Evolutionary conservation across 2,888 invertebrate species (phyloP).

Genomic region (Mythimna pallens): DNA sequence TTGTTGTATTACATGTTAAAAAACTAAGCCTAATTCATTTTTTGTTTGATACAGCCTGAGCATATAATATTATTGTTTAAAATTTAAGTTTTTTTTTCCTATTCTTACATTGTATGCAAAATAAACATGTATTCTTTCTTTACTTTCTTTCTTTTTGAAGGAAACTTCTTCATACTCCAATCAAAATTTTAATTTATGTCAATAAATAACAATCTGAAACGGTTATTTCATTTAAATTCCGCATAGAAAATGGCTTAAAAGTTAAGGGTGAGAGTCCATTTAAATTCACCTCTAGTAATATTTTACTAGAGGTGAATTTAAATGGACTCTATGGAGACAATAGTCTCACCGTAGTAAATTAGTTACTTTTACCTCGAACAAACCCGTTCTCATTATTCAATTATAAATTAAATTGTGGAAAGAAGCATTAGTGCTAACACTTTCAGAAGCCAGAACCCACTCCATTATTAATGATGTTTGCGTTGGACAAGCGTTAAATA

Average conservation of each 20-base stretch:
- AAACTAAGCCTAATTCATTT: no score
- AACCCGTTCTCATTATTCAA: constrained; percentile 14
- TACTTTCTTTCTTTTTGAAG: no score
- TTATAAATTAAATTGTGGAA: constrained; percentile 18
- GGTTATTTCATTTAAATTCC: neutral
- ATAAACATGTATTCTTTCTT: no score
- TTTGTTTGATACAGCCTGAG: no score
- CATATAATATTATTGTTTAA: no score
- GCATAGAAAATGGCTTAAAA: no score
- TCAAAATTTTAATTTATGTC: neutral
- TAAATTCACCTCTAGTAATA: neutral
- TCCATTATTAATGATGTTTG: constrained; percentile 44
- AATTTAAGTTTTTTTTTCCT: no score
- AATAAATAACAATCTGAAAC: neutral
- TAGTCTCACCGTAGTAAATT: neutral
- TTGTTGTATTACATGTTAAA: no score
- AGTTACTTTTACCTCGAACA: neutral
- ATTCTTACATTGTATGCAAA: no score
- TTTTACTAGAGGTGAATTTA: no score
- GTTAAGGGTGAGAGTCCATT: no score
- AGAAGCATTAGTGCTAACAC: constrained; percentile 39
- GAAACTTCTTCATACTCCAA: neutral
- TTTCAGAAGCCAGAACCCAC: constrained; percentile 29
- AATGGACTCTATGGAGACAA: no score
- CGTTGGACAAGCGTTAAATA: constrained; percentile 28